These are phyloP conservation scores for Mystacides longicornis DNA, from an alignment of 2,888 invertebrate species.

Conservation along the genomic window DNA sequence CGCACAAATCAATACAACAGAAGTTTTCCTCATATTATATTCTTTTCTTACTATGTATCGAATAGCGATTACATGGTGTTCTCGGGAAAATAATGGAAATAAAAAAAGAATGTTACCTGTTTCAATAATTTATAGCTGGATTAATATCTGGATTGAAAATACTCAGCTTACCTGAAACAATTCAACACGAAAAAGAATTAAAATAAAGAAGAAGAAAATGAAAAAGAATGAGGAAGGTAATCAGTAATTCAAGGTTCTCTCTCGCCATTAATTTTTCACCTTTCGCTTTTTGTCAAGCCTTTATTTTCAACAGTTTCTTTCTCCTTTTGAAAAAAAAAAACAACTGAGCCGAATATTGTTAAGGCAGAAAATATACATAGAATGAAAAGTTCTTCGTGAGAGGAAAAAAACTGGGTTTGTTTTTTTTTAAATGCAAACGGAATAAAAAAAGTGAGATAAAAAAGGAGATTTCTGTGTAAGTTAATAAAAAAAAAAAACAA, in stretches of 20 bases:
- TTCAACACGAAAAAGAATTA: not conserved
- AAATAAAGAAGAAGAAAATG: not conserved
- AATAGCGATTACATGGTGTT: no score
- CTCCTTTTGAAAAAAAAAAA: not conserved
- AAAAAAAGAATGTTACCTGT: no score
- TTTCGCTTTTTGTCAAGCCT: not conserved
- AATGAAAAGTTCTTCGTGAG: not conserved
- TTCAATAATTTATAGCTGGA: no score
- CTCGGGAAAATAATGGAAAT: no score
- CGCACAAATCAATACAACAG: no score
- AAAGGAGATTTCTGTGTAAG: not conserved
- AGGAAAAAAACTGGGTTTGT: not conserved
- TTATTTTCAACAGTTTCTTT: no score
- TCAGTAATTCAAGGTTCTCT: not conserved
- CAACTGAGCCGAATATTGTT: not conserved
- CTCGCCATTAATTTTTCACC: not conserved
- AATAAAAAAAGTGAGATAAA: not conserved
- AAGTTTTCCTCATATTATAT: no score
- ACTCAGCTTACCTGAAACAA: slow-evolving; percentile 1
- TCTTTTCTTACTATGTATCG: no score
- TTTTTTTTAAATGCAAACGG: not conserved
- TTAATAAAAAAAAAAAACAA: no score
- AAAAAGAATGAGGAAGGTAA: not conserved
- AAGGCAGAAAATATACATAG: not conserved
- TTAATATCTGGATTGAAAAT: no score